phyloP scores from a whole-genome alignment of 1,140 invertebrate species.

The Cheumatopsyche charites region DNA sequence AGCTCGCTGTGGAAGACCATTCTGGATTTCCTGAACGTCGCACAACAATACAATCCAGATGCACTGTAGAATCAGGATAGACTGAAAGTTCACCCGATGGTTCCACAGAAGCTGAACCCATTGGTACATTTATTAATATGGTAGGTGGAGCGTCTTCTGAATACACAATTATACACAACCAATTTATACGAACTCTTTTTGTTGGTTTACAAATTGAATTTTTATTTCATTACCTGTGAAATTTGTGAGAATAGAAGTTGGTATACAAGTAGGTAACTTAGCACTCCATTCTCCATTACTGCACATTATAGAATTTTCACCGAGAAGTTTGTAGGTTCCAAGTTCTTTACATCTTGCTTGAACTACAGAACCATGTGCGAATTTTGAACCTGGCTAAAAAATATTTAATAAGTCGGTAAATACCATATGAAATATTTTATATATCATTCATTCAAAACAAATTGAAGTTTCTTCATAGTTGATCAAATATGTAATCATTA shows the following conservation, averaged over 20 bases:
- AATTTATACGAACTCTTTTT: too few relatives aligned
- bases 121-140: conserved; percentile 77
- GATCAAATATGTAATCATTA: too few relatives aligned
- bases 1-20: conserved; percentile 87
- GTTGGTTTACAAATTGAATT: too few relatives aligned
- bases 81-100: conserved; percentile 79
- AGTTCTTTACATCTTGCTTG: conserved; percentile 76
- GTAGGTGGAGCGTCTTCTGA: conserved; percentile 83
- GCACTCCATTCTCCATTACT: conserved; percentile 80
- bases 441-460: neutral
- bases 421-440: neutral
- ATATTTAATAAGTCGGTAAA: neutral
- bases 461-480: too few relatives aligned
- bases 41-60: conserved; percentile 82
- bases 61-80: conserved; percentile 80
- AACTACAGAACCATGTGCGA: conserved; percentile 73
- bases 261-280: conserved; percentile 76
- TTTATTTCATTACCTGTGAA: conserved; percentile 69
- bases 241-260: conserved; percentile 81
- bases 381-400: conserved; percentile 55
- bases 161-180: neutral
- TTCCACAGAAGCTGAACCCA: conserved; percentile 80
- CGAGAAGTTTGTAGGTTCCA: conserved; percentile 80
- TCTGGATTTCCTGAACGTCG: conserved; percentile 77
- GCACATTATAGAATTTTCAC: conserved; percentile 71